phyloP scores from a whole-genome alignment of 2,888 invertebrate genomes.

The Parnassius apollo region DNA sequence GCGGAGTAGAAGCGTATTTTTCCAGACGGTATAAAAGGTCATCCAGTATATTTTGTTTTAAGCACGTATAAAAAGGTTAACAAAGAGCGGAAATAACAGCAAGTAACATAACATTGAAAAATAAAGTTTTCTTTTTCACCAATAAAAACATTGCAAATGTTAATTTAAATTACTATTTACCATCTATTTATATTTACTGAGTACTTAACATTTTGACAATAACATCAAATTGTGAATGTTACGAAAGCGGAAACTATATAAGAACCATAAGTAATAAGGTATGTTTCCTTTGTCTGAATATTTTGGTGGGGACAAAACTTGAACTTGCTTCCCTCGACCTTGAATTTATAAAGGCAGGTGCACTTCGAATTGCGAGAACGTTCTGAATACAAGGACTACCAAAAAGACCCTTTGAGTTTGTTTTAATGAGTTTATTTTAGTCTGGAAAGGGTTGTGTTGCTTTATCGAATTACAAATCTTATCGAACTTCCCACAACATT shows the following conservation, averaged over 20 bases:
- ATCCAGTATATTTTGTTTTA: too few species aligned
- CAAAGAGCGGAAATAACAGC: too few species aligned
- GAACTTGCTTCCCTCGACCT: conserved; percentile 22
- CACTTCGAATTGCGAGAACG: conserved; percentile 18
- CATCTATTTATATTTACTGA: too few species aligned
- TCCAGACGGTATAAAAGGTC: too few species aligned
- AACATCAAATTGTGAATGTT: conserved; percentile 1
- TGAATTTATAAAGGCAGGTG: conserved; percentile 22
- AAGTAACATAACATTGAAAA: too few species aligned
- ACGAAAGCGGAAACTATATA: conserved; percentile 16
- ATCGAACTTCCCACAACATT: background rate
- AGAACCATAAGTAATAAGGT: conserved; percentile 11
- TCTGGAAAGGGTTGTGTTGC: conserved; percentile 8
- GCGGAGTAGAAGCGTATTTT: too few species aligned
- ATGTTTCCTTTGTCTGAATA: conserved; percentile 17
- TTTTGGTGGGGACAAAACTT: conserved; percentile 25
- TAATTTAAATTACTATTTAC: too few species aligned
- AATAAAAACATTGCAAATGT: too few species aligned
- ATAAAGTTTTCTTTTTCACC: too few species aligned
- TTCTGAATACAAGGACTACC: conserved; percentile 11
- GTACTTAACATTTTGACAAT: background rate
- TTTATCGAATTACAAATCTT: conserved; percentile 4
- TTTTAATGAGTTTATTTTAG: conserved; percentile 8
- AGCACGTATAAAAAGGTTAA: too few species aligned
- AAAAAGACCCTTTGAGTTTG: conserved; percentile 10